Evolutionary conservation across 2,113 vertebrate species (phyloP), one percentile per base, ranked within the genome.

Genomic region (Odocoileus virginianus): DNA sequence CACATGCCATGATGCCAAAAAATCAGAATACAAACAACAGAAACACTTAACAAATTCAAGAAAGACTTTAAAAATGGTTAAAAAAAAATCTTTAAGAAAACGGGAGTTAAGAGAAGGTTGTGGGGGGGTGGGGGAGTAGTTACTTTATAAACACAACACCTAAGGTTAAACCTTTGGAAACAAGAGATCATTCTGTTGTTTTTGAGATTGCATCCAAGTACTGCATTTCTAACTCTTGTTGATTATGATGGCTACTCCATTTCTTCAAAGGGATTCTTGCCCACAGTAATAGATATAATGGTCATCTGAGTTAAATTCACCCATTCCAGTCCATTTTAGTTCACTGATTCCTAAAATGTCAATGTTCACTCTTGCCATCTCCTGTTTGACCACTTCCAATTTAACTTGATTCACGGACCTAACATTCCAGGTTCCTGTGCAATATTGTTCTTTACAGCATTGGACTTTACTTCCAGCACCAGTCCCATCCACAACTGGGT

Each of bases 31-130:
- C 25, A 25, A 43, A 43, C 71, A 74, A 74, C 71, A 76, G 71
- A 76, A 76, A 40, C 43, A 43, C 36, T 76, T 76, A 76, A 43
- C 36, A 76, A 43, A 76, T 76, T 76, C 71, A 43, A 76, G 5
- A 43, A 76, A 76, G 36, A 76, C 71, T 25, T 76, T 43, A 76
- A 76, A 76, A 27, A 43, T 14, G 71, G 21, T 25, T 6, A 12
- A 40, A 13, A 40, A 74, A 74, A 74, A 74, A 43, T 40, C 11
- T 74, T 36, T 3, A 25, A 40, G 40, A 91, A 21, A 36, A 50
- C 0, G 23, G 25, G 27, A 3, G 7, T 71, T 28, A 3, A 21
- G 21, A 9, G 7, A 47, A 45, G 28, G 1, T 16, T 12, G 10
- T 1, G 5, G 40, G 45, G 16, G 21, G 7, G 12, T 13, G 47